phyloP scores from a whole-genome alignment of 2,888 invertebrate species.

The Ophraella communa region DNA sequence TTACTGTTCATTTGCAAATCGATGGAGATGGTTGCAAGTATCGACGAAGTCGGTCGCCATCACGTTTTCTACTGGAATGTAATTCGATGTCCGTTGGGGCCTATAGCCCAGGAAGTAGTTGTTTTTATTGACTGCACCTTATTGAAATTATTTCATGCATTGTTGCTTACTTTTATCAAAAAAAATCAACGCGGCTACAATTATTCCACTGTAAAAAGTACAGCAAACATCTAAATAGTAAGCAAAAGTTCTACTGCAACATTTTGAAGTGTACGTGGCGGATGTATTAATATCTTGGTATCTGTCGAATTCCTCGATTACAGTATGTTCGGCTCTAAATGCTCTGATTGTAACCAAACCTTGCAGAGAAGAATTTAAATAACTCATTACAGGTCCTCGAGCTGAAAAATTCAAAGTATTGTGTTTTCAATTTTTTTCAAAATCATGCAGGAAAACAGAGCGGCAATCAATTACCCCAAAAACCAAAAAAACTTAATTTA shows the following conservation, averaged over 20 bases:
- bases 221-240: constrained; percentile 49
- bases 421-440: too few species aligned
- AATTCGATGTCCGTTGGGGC: too few species aligned
- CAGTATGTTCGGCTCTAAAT: constrained; percentile 45
- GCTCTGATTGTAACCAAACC: constrained; percentile 54
- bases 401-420: constrained; percentile 42
- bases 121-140: too few species aligned
- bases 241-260: constrained; percentile 49
- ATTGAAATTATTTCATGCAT: too few species aligned
- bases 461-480: too few species aligned
- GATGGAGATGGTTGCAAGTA: too few species aligned
- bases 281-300: constrained; percentile 54
- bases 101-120: too few species aligned
- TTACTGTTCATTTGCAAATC: not conserved
- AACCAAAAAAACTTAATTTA: too few species aligned
- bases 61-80: too few species aligned
- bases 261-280: constrained; percentile 47
- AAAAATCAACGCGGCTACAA: constrained; percentile 36
- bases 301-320: constrained; percentile 50
- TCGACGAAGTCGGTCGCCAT: too few species aligned
- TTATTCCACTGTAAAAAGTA: constrained; percentile 39
- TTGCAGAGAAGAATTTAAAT: constrained; percentile 54
- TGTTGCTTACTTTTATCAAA: constrained; percentile 39
- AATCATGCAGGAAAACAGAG: too few species aligned
- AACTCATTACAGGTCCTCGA: constrained; percentile 52